Evolutionary conservation across 2,113 vertebrate species (phyloP), one percentile per base, ranked within the genome.

Genomic region (Cebidichthys violaceus): DNA sequence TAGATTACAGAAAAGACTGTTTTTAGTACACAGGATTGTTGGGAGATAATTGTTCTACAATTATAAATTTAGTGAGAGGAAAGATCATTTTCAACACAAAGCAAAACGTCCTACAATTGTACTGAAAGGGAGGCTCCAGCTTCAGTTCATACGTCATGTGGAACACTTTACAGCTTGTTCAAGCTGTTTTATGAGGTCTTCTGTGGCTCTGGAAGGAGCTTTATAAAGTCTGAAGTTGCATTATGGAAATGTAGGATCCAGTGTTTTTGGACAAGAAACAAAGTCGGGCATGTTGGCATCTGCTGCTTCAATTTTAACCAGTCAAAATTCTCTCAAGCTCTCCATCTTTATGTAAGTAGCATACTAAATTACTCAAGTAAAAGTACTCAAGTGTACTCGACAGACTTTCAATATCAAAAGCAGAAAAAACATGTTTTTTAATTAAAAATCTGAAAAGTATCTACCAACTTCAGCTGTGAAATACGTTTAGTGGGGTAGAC

Each of bases 1-100:
- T 59, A 13, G 68, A 69, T 76, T 72, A 76, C 18, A 66, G 13
- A 20, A 31, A 27, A 65, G 35, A 43, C 2, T 7, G 2, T 79
- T n/a, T 77, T 54, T 31, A 39, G 35, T 33, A 9, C 29, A 67
- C 1, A 0, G 8, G 50, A 45, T 15, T 43, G 24, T 10, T 41
- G 24, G 17, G 9, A 77, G n/a, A n/a, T 54, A 4, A 54, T 52
- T 43, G 35, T 29, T 84, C 17, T 59, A 10, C 8, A 57, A 45
- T 69, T 14, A 52, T 18, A 60, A 18, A 33, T 20, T 20, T 11
- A 55, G 22, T 6, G 4, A 35, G 29, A 2, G 66, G 27, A 5
- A 15, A 0, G 6, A 35, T 50, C 9, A 22, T 39, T 41, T 59
- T 15, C 52, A 55, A 29, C 2, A 39, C 31, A 29, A n/a, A 33